A percentile compares a stretch with the other conserved stretches of the same genome.
phyloP scores from a whole-genome alignment of 1,140 invertebrate genomes.

The Zaprionus gabonicus region DNA sequence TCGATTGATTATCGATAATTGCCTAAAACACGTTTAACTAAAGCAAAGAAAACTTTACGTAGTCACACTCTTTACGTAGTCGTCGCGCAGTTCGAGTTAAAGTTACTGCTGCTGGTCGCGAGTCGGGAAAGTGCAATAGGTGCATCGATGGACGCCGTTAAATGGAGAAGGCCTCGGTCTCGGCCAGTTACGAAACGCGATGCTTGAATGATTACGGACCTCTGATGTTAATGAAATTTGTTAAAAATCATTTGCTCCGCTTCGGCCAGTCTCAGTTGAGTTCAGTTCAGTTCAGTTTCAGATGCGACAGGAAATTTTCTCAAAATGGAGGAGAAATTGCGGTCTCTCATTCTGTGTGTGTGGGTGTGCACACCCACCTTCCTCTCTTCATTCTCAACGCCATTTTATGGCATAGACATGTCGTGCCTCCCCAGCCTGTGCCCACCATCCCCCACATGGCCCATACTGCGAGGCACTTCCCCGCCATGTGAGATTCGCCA shows the following conservation, averaged over 20 bases:
- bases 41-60: neutral
- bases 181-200: conserved; percentile 76
- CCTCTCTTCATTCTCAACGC: conserved; percentile 12
- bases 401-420: conserved; percentile 36
- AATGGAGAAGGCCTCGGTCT: conserved; percentile 42
- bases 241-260: conserved; percentile 80
- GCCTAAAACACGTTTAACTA: conserved; percentile 4
- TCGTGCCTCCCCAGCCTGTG: neutral
- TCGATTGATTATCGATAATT: neutral
- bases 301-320: conserved; percentile 69
- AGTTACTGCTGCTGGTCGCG: neutral
- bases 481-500: conserved; percentile 45
- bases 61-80: conserved; percentile 30
- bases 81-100: conserved; percentile 2
- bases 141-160: neutral
- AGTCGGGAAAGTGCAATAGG: neutral
- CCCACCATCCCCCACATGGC: neutral
- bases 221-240: conserved; percentile 84
- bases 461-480: conserved; percentile 18
- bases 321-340: conserved; percentile 71
- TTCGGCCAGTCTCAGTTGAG: conserved; percentile 36
- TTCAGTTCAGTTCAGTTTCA: conserved; percentile 1
- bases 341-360: conserved; percentile 36
- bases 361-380: neutral
- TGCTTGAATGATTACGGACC: conserved; percentile 84